Percentiles rank a stretch among this genome's conserved stretches.
phyloP scores from a whole-genome alignment of 2,888 invertebrate species.

The Venusia cambrica region DNA sequence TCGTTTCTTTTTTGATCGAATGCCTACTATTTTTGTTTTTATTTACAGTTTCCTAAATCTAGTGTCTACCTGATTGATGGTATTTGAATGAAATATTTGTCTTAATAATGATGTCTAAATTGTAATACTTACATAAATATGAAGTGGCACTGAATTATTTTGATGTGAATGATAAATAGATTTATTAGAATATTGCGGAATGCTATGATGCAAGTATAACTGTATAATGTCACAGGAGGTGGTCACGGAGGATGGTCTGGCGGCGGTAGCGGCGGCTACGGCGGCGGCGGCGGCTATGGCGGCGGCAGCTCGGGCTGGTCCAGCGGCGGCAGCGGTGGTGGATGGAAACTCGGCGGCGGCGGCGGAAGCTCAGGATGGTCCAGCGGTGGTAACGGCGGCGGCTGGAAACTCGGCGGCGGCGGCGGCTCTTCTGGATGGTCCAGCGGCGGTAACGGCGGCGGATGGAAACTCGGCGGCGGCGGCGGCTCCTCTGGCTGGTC shows the following conservation, averaged over 20 bases:
- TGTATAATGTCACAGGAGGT: constrained; percentile 23
- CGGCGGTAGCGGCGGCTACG: constrained; percentile 37
- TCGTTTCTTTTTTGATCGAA: too few relatives aligned
- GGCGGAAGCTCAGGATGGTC: constrained; percentile 31
- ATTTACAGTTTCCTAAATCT: too few relatives aligned
- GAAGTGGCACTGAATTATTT: too few relatives aligned
- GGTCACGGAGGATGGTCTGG: constrained; percentile 42
- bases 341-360: constrained; percentile 43
- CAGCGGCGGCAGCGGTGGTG: constrained; percentile 38
- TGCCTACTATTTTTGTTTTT: too few relatives aligned
- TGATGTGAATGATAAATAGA: too few relatives aligned
- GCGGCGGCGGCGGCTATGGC: constrained; percentile 46
- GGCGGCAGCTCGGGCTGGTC: constrained; percentile 31
- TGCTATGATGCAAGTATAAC: too few relatives aligned
- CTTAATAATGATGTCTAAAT: too few relatives aligned
- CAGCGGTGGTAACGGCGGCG: constrained; percentile 36
- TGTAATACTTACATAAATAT: too few relatives aligned
- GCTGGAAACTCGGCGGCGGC: constrained; percentile 46
- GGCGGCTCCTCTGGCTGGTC: constrained; percentile 28
- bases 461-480: constrained; percentile 44
- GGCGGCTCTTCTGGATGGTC: constrained; percentile 31
- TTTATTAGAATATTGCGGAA: too few relatives aligned
- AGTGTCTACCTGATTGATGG: too few relatives aligned
- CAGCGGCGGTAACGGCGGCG: constrained; percentile 24
- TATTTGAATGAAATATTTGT: too few relatives aligned